phyloP scores from a whole-genome alignment of 2,888 invertebrate species.

The Epinotia ramella region DNA sequence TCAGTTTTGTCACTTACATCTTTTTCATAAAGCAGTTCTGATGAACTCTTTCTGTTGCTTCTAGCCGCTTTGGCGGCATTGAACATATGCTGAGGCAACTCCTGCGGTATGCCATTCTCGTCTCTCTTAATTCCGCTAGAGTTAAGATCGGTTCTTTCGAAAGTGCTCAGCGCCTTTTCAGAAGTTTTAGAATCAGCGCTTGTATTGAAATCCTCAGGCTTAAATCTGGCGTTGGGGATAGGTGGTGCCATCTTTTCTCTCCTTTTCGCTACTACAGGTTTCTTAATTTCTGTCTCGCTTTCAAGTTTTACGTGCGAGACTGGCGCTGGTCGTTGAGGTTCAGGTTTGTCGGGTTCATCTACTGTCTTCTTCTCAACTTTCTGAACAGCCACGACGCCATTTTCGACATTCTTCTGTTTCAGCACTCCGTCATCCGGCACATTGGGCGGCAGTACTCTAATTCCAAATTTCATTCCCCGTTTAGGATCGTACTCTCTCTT shows the following conservation, averaged over 20 bases:
- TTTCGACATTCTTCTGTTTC: constrained; percentile 77
- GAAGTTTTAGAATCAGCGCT: constrained; percentile 69
- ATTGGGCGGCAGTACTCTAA: constrained; percentile 87
- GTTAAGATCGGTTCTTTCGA: constrained; percentile 79
- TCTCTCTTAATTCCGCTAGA: constrained; percentile 86
- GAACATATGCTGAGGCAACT: constrained; percentile 89
- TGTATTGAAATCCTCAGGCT: constrained; percentile 69
- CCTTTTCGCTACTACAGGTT: constrained; percentile 83
- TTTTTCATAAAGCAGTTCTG: constrained; percentile 68
- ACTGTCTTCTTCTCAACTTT: constrained; percentile 69
- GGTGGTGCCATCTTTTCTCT: constrained; percentile 82
- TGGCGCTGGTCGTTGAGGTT: constrained; percentile 68
- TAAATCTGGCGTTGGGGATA: constrained; percentile 77
- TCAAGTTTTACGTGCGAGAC: constrained; percentile 80
- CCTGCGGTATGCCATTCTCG: constrained; percentile 87
- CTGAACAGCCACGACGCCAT: constrained; percentile 69
- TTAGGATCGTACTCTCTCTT: constrained; percentile 84
- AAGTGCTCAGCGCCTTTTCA: constrained; percentile 65
- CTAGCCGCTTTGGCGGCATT: constrained; percentile 90
- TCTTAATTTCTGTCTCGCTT: constrained; percentile 77
- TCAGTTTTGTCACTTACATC: constrained; percentile 60
- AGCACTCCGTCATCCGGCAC: constrained; percentile 82
- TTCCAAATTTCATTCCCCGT: constrained; percentile 88
- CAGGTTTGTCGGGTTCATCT: constrained; percentile 78
- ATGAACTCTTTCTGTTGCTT: constrained; percentile 86